Evolutionary conservation across 2,797 vertebrate species (phyloP).

Genomic region (Xiphophorus birchmanni): DNA sequence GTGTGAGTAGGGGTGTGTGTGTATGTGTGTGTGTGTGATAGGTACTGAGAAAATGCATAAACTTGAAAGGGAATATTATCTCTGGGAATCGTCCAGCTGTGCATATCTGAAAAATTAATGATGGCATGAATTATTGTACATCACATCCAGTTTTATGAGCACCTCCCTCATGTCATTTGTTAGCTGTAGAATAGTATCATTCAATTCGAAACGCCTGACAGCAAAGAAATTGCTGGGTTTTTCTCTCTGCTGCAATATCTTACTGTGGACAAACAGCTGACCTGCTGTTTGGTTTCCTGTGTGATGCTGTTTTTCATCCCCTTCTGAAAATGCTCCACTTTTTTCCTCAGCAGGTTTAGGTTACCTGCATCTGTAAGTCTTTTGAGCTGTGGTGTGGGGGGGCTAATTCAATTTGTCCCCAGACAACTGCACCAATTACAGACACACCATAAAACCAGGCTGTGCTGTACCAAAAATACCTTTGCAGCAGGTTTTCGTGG

Average conservation of each 20-base stretch:
- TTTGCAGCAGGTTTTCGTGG: constrained; percentile 62
- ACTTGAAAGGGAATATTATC: constrained; percentile 25
- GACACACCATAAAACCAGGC: constrained; percentile 58
- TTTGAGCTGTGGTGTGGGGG: constrained; percentile 34
- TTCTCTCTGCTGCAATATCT: constrained; percentile 51
- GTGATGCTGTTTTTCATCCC: constrained; percentile 17
- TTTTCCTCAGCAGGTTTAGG: constrained; percentile 7
- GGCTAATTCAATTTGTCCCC: constrained; percentile 63
- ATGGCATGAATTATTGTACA: constrained; percentile 30
- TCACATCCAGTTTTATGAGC: constrained; percentile 30
- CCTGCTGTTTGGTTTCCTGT: constrained; percentile 31
- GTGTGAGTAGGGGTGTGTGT: too few relatives aligned
- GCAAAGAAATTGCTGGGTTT: constrained; percentile 32
- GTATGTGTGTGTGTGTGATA: neutral
- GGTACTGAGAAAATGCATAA: constrained; percentile 10
- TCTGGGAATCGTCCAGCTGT: constrained; percentile 13
- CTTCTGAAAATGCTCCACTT: constrained; percentile 22
- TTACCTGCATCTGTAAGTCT: constrained; percentile 38
- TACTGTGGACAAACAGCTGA: constrained; percentile 29
- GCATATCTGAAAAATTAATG: constrained; percentile 29
- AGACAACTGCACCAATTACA: constrained; percentile 68
- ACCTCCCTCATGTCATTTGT: constrained; percentile 38
- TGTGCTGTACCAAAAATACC: constrained; percentile 65
- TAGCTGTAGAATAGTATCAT: constrained; percentile 43
- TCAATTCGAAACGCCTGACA: constrained; percentile 43